phyloP scores from a whole-genome alignment of 2,113 vertebrate genomes.

The Mungos mungo region DNA sequence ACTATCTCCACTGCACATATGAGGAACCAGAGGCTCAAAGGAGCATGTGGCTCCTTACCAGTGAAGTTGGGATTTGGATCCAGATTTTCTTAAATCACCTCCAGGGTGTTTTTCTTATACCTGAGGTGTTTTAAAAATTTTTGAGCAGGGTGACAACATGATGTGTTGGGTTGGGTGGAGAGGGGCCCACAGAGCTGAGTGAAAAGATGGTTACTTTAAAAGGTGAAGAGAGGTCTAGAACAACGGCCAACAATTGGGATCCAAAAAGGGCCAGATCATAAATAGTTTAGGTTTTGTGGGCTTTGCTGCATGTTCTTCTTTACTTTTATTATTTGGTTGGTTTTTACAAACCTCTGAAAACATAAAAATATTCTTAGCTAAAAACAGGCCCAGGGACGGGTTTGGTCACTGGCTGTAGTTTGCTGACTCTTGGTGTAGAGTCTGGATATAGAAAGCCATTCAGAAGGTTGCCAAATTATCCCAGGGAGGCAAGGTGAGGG shows the following conservation, averaged over 20 bases:
- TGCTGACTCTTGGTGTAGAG: background rate
- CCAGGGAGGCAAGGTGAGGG: background rate
- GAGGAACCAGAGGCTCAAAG: background rate
- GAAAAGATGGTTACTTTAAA: background rate
- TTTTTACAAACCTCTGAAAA: background rate
- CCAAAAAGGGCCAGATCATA: rapidly evolving
- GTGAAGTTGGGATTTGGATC: background rate
- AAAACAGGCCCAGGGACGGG: background rate
- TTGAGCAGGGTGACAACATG: background rate
- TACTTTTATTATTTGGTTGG: background rate
- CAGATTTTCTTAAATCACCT: background rate
- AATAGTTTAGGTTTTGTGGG: background rate
- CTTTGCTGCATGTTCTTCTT: background rate
- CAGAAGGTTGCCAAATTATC: too few species aligned
- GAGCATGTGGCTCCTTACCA: background rate
- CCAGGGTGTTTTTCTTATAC: background rate
- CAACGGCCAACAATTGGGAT: rapidly evolving
- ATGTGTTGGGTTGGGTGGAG: too few species aligned
- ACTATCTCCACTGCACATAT: background rate
- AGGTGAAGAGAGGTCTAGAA: background rate
- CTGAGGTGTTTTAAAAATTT: background rate
- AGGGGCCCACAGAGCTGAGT: rapidly evolving
- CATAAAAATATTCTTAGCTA: background rate
- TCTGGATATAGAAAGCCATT: background rate
- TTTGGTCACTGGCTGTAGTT: background rate